Evolutionary conservation across 2,797 vertebrate genomes (phyloP), one percentile per base, ranked within the genome.

Genomic region (Carduelis carduelis): DNA sequence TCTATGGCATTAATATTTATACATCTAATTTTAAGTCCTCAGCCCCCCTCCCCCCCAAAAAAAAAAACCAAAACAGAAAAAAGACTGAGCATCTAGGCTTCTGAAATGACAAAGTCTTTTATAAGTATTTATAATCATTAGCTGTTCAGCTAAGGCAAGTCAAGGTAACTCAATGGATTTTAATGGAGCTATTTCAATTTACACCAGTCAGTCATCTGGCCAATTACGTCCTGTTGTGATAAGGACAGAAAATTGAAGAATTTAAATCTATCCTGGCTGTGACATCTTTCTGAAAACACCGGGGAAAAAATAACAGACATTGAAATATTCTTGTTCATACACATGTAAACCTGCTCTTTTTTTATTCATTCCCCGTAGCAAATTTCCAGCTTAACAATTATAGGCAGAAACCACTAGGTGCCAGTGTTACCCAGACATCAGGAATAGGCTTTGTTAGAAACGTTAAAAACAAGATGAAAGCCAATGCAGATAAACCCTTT

Each of bases 331-430:
- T 64, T 69, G 15, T 13, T 57, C 35, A 74, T 85, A 49, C n/a
- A n/a, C 6, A 8, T 59, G 30, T 34, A 49, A 78, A 65, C 3
- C 6, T 28, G 34, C 4, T 55, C 17, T 27, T 7, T 55, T 83
- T 80, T 74, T 21, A 30, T 50, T 70, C 39, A 57, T 83, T 83
- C n/a, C 49, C 0, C 0, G n/a, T 44, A 64, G n/a, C 69, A 79
- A 55, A 83, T 81, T 53, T 75, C 14, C 41, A 77, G n/a, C 28
- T 84, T 82, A n/a, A 41, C 65, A 63, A 56, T 74, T 57, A 53
- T 35, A 61, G 23, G 3, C 5, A 78, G 6, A 4, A 37, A 27
- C 97, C 98, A 97, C 97, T 91, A 97, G 98, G 64, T 97, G 98
- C 49, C 98, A 98, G 91, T 22, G 69, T 96, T 94, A 96, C 46